Evolutionary conservation across 2,888 invertebrate genomes (phyloP), one percentile per base, ranked within the genome.

Genomic region (Plusia festucae): DNA sequence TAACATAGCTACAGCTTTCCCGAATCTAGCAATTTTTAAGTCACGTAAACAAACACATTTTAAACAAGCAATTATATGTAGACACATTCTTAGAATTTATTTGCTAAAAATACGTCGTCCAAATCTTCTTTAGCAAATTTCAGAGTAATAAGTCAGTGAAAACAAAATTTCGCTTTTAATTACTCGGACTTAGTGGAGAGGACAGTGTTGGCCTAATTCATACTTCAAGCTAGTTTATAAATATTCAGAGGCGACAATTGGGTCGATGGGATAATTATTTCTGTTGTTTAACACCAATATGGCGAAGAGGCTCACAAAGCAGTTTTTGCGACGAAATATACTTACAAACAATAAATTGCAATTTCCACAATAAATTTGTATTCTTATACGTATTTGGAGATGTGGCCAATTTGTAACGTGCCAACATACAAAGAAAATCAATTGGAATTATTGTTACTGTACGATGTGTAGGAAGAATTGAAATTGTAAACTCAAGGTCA

Each of bases 241-340:
- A 8, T 40, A 30, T 20, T 56, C 49, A 34, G 27, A 20, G 13
- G 49, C 16, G 18, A 59, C 60, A 68, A 63, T 68, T 51, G 59
- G 49, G 58, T 13, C 22, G 59, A 61, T 44, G 62, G 11, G 40
- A 44, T 51, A 75, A 64, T 59, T 64, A 57, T 52, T 61, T 68
- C 57, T 56, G 40, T 52, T 57, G 52, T 44, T 54, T 16, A 70
- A 46, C 32, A 44, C 62, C 62, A 64, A 56, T 64, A 40, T 24
- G 46, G 16, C 16, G 11, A 24, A 59, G 51, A 63, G 44, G 44
- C 13, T 69, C 22, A 58, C 44, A 44, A 15, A 27, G 32, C 32
- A 18, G 15, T 70, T 18, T 5, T 58, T 56, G 40, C 6, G 0
- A n/a, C 40, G 40, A 13, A 55, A n/a, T n/a, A 20, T 53, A 32